Conservation (phyloP, 2,113 vertebrate species). For the Chamaetylas fuelleborni region DNA sequence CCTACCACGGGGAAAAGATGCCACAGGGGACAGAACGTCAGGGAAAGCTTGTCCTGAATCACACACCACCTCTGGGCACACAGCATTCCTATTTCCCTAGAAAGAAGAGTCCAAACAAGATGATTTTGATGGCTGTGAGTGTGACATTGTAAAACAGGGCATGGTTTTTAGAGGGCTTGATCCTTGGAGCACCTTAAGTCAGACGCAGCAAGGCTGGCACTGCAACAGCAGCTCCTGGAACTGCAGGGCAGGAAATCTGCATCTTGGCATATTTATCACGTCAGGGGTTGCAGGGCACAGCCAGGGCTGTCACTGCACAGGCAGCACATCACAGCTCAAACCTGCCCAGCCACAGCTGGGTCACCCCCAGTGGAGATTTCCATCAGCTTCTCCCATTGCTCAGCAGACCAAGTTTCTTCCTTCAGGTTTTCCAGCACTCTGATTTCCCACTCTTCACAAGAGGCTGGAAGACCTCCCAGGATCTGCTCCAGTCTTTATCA, state of each 20-base stretch:
- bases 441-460: not conserved
- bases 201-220: not conserved
- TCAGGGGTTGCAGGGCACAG: not conserved
- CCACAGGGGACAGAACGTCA: accelerated
- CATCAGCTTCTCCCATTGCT: not conserved
- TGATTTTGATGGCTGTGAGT: not conserved
- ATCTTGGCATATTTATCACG: not conserved
- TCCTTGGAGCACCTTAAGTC: not conserved
- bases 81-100: not conserved
- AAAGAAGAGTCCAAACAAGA: not conserved
- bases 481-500: not conserved
- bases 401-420: not conserved
- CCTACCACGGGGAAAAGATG: not conserved
- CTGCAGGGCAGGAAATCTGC: slow-evolving; percentile 1
- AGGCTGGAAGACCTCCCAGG: not conserved
- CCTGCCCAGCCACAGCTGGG: not conserved
- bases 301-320: not conserved
- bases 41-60: not conserved
- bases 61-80: not conserved
- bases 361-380: not conserved
- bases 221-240: not conserved
- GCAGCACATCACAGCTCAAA: not conserved
- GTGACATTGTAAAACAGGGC: not conserved
- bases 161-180: not conserved
- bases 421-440: not conserved